These are phyloP conservation scores for Cataglyphis livida DNA, from an alignment of 2,888 invertebrate species.

Conservation along the genomic window DNA sequence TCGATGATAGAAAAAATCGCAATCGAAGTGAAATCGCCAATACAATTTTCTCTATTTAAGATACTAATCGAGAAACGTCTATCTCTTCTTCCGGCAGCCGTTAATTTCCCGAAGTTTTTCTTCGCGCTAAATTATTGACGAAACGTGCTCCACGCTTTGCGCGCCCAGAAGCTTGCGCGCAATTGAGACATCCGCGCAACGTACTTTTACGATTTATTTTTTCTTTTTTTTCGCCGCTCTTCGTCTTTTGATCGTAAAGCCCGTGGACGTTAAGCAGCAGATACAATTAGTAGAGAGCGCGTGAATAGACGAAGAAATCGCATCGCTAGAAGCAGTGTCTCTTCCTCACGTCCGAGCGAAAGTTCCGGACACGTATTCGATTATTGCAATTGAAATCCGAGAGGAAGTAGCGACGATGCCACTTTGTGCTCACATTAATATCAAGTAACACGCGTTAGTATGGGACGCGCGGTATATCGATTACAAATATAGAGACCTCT, in stretches of 20 bases:
- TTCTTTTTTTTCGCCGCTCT: conserved; percentile 39
- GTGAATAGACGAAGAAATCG: conserved; percentile 7
- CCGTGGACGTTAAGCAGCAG: conserved; percentile 38
- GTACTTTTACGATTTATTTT: conserved; percentile 71
- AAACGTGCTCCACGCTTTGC: conserved; percentile 14
- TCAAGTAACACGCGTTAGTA: conserved; percentile 20
- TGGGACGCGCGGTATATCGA: conserved; percentile 46
- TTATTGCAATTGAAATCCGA: background rate
- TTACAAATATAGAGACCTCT: conserved; percentile 37
- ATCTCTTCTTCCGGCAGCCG: conserved; percentile 5
- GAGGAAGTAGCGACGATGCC: conserved; percentile 37
- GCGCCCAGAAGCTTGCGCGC: conserved; percentile 66
- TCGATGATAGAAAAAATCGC: background rate
- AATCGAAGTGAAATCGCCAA: conserved; percentile 6
- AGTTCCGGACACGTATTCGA: background rate
- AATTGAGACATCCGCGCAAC: conserved; percentile 76
- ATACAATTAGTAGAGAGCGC: conserved; percentile 32
- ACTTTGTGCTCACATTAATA: conserved; percentile 26
- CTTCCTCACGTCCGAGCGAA: background rate
- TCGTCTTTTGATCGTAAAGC: background rate
- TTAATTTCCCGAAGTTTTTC: conserved; percentile 14
- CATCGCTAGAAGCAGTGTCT: conserved; percentile 33
- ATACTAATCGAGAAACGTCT: conserved; percentile 7
- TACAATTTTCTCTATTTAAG: conserved; percentile 14
- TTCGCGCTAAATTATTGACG: conserved; percentile 19